Evolutionary conservation across 2,888 invertebrate genomes (phyloP).

Genomic region (Heliothis peltigera): DNA sequence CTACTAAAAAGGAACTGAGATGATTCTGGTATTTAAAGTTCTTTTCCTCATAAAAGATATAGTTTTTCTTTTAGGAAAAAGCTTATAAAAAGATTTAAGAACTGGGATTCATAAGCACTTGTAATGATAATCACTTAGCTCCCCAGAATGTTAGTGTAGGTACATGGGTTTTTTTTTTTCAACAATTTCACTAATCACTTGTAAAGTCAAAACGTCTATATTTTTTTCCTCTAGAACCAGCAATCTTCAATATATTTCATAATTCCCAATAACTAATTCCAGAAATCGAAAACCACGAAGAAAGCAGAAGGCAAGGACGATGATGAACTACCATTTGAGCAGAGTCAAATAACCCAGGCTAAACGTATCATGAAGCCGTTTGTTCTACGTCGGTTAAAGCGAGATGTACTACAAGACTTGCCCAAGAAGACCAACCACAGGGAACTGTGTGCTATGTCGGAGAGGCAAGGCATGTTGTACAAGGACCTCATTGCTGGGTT

Average conservation of each 20-base stretch:
- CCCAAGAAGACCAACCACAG: slow-evolving; percentile 95
- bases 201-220: too few relatives aligned
- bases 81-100: too few relatives aligned
- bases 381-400: slow-evolving; percentile 95
- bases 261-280: slow-evolving; percentile 16
- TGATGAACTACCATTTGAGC: slow-evolving; percentile 94
- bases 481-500: slow-evolving; percentile 92
- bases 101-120: too few relatives aligned
- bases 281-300: slow-evolving; percentile 90
- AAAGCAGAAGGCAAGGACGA: slow-evolving; percentile 87
- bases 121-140: too few relatives aligned
- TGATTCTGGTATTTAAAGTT: too few relatives aligned
- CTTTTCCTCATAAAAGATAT: too few relatives aligned
- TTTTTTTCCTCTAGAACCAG: too few relatives aligned
- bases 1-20: too few relatives aligned
- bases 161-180: too few relatives aligned
- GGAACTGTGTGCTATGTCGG: slow-evolving; percentile 91
- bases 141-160: too few relatives aligned
- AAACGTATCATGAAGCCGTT: slow-evolving; percentile 99
- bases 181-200: too few relatives aligned
- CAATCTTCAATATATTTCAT: neutral
- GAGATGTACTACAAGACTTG: slow-evolving; percentile 95
- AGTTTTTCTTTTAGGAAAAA: too few relatives aligned
- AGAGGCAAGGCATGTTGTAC: slow-evolving; percentile 94
- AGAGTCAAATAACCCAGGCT: slow-evolving; percentile 96